phyloP scores from a whole-genome alignment of 2,888 invertebrate genomes.

The Eupithecia subumbrata region DNA sequence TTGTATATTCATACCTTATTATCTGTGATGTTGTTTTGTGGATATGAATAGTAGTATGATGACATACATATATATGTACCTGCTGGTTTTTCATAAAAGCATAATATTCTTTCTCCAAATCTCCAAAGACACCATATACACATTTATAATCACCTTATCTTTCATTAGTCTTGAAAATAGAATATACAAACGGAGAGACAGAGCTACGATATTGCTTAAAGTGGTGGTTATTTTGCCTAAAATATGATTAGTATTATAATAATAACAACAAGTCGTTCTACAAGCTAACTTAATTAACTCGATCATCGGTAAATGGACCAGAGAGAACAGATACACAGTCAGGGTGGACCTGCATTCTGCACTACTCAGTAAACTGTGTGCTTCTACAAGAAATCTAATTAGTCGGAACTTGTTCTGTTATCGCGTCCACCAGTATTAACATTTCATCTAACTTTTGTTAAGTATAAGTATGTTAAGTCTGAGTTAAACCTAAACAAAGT shows the following conservation, averaged over 20 bases:
- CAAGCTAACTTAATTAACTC: neutral
- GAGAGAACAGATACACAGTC: neutral
- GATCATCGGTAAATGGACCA: neutral
- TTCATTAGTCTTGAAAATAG: neutral
- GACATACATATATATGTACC: neutral
- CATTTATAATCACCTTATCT: neutral
- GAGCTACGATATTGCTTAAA: neutral
- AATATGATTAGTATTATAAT: neutral
- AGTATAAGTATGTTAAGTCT: too few species aligned
- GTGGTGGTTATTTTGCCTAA: neutral
- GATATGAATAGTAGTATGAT: neutral
- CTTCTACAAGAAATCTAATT: constrained; percentile 7
- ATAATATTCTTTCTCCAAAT: neutral
- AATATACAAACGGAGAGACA: neutral
- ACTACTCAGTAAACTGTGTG: neutral
- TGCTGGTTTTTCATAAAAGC: neutral
- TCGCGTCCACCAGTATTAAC: constrained; percentile 26
- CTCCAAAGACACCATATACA: too few species aligned
- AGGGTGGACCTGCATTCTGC: neutral
- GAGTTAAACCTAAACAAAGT: neutral
- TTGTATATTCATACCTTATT: neutral
- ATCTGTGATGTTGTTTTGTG: neutral
- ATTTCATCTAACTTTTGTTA: constrained; percentile 31
- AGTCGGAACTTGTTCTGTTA: constrained; percentile 21
- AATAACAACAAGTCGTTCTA: neutral